A percentile compares a stretch with the other conserved stretches of the same genome.
These are phyloP conservation scores for Percina caprodes DNA, from an alignment of 2,113 vertebrate species.

Conservation along the genomic window DNA sequence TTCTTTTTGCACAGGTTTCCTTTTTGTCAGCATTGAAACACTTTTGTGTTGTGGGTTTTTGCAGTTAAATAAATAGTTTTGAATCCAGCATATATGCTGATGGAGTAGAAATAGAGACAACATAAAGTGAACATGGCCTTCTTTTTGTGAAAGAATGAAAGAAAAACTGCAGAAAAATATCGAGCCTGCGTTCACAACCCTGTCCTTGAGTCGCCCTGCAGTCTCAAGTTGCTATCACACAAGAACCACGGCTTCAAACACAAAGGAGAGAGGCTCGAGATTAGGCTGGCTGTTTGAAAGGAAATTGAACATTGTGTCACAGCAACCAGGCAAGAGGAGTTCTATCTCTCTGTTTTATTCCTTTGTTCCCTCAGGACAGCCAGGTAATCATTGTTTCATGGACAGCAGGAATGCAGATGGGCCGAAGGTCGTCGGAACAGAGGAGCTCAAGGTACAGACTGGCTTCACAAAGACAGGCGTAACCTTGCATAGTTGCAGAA, in stretches of 20 bases:
- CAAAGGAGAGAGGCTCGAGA: slow-evolving; percentile 61
- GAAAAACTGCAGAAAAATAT: slow-evolving; percentile 21
- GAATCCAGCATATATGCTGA: background rate
- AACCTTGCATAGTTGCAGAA: background rate
- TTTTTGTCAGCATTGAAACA: background rate
- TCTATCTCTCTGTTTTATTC: slow-evolving; percentile 49
- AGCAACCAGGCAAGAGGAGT: slow-evolving; percentile 41
- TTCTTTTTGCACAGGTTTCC: background rate
- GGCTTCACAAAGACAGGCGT: slow-evolving; percentile 4
- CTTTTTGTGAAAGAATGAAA: slow-evolving; percentile 21
- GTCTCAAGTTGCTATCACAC: slow-evolving; percentile 49
- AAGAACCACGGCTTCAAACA: slow-evolving; percentile 45
- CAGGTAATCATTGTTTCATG: slow-evolving; percentile 67
- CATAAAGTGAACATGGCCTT: slow-evolving; percentile 4
- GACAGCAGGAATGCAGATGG: slow-evolving; percentile 70
- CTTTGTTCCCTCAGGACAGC: slow-evolving; percentile 47
- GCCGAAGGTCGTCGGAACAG: slow-evolving; percentile 36
- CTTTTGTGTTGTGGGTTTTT: background rate
- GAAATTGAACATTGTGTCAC: slow-evolving; percentile 73
- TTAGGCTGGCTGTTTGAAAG: slow-evolving; percentile 66
- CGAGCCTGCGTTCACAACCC: slow-evolving; percentile 16
- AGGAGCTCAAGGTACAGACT: background rate
- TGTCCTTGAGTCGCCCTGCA: slow-evolving; percentile 63
- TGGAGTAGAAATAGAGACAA: background rate
- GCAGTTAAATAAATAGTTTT: background rate